These are phyloP conservation scores for Fopius arisanus DNA, from an alignment of 1,140 invertebrate species.

Conservation along the genomic window DNA sequence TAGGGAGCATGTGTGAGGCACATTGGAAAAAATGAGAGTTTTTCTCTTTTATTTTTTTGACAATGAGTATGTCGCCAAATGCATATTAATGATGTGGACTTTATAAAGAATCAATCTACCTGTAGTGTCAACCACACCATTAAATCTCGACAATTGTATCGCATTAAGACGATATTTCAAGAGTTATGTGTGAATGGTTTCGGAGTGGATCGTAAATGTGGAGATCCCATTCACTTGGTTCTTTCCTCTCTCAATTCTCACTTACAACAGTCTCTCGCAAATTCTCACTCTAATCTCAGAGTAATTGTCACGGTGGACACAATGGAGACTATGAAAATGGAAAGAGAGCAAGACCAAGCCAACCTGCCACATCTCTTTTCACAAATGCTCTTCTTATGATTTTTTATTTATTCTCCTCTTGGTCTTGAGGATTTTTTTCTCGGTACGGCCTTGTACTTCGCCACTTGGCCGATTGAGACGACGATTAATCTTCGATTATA, in stretches of 20 bases:
- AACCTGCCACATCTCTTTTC: constrained; percentile 34
- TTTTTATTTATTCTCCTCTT: constrained; percentile 13
- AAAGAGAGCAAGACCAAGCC: constrained; percentile 9
- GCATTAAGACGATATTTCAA: constrained; percentile 49
- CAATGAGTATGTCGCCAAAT: no score
- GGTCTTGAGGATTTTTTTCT: not conserved
- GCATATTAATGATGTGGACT: no score
- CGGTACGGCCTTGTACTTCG: constrained; percentile 16
- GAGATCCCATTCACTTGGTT: constrained; percentile 40
- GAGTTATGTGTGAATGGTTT: constrained; percentile 16
- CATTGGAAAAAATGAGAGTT: constrained; percentile 6
- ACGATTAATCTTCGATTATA: constrained; percentile 56
- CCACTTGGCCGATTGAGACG: constrained; percentile 33
- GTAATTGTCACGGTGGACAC: constrained; percentile 49
- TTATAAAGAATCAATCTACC: constrained; percentile 34
- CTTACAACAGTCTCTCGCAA: constrained; percentile 43
- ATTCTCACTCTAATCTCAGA: constrained; percentile 56
- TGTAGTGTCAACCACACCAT: not conserved
- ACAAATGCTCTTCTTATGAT: constrained; percentile 21
- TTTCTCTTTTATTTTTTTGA: constrained; percentile 32
- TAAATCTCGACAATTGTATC: constrained; percentile 16
- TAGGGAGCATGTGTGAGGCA: constrained; percentile 37
- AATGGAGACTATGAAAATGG: constrained; percentile 33
- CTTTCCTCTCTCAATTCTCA: not conserved
- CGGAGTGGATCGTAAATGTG: constrained; percentile 46